A percentile compares a stretch with the other conserved stretches of the same genome.
phyloP scores from a whole-genome alignment of 2,113 vertebrate species.

The Scartelaos histophorus region DNA sequence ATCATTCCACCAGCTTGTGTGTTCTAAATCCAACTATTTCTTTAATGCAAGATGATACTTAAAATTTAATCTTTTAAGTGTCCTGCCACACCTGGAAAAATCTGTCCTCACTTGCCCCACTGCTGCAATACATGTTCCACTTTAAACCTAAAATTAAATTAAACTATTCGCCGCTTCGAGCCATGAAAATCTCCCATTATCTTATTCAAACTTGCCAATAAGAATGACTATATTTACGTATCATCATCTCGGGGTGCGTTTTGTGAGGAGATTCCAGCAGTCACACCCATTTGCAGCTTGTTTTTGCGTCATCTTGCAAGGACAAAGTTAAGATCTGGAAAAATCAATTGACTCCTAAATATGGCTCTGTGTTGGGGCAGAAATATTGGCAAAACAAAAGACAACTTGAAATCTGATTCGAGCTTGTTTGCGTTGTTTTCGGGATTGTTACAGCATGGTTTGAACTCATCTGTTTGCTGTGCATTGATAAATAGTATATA shows the following conservation, averaged over 20 bases:
- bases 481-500: constrained; percentile 23
- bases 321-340: constrained; percentile 41
- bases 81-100: constrained; percentile 7
- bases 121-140: not conserved
- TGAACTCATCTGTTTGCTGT: constrained; percentile 14
- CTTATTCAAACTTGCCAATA: not conserved
- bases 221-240: not conserved
- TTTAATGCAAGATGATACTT: not conserved
- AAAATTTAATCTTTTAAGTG: not conserved
- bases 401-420: not conserved
- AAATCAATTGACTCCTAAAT: constrained; percentile 52
- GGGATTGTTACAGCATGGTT: not conserved
- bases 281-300: constrained; percentile 63
- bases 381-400: constrained; percentile 4
- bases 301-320: constrained; percentile 35
- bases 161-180: not conserved
- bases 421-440: constrained; percentile 12
- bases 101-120: constrained; percentile 5
- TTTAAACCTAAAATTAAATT: not conserved
- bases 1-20: not conserved
- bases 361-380: not conserved
- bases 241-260: not conserved
- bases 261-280: constrained; percentile 29
- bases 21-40: not conserved
- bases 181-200: not conserved